Conservation (phyloP, 2,113 vertebrate species). For the Origma solitaria region DNA sequence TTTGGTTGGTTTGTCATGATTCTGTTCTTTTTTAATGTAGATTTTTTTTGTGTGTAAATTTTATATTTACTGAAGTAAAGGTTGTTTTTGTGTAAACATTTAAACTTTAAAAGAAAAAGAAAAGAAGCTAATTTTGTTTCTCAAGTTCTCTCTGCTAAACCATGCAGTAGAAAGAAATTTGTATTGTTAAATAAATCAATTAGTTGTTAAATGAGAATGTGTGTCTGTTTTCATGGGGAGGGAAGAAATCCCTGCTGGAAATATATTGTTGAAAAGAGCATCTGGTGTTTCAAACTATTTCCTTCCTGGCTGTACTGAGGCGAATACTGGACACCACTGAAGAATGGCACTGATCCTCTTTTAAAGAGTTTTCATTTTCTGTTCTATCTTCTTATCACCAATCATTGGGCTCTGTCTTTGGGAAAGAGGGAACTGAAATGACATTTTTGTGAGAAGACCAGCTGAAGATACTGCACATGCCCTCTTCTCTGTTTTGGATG, state of each 20-base stretch:
- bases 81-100: conserved; percentile 70
- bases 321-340: neutral
- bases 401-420: neutral
- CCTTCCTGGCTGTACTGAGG: neutral
- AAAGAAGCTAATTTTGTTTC: conserved; percentile 68
- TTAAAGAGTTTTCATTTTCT: neutral
- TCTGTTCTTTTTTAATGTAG: conserved; percentile 68
- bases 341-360: neutral
- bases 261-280: neutral
- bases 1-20: conserved; percentile 49
- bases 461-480: neutral
- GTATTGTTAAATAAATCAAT: conserved; percentile 74
- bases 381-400: neutral
- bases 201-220: conserved; percentile 70
- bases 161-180: conserved; percentile 71
- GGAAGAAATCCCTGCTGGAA: neutral
- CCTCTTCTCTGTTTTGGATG: neutral
- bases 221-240: conserved; percentile 57
- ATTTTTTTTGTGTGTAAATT: conserved; percentile 69
- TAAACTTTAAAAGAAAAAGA: conserved; percentile 63
- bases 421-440: neutral
- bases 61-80: conserved; percentile 73
- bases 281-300: neutral
- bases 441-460: neutral
- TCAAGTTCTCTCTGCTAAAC: conserved; percentile 70